Evolutionary conservation across 2,113 vertebrate genomes (phyloP), one percentile per base, ranked within the genome.

Genomic region (Odobenus rosmarus): DNA sequence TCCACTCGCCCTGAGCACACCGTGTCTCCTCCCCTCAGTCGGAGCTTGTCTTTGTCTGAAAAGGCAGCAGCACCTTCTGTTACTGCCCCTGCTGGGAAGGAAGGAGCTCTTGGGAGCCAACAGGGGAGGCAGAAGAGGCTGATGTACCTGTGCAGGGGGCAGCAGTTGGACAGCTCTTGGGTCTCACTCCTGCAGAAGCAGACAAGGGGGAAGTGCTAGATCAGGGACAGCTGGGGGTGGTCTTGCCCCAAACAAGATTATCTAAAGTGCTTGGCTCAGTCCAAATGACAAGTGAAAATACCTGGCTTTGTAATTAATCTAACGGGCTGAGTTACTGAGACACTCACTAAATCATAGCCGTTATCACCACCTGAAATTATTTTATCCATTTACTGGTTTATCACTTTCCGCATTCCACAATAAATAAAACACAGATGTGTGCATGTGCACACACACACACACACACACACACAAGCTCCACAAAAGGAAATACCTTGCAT

Each of bases 1-100:
- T 96, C 85, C 94, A 93, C 96, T 4, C 57, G 2, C 1, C 94
- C 92, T 55, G 92, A 85, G 39, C 94, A 96, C 9, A 1, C 0
- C 0, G 42, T 69, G 76, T 85, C 87, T 79, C 96, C 96, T 85
- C 79, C 90, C 13, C 46, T 76, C 57, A 96, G 88, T 2, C 39
- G 72, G 12, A 98, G 82, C 83, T 95, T 97, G 24, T 98, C 77
- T 12, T 12, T 91, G 31, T 88, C 96, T 98, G 87, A 49, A 92
- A 97, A 86, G 57, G 5, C 72, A 95, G 62, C 1, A 53, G 16
- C 0, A 39, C 1, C 21, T 57, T 14, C 33, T 15, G 23, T 92
- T 4, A 33, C 59, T 2, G 0, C 0, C 1, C 39, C 8, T 28
- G 9, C 3, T 62, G 42, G 23, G n/a, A 62, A 39, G 59, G 15